These are phyloP conservation scores for Xanthorhoe designata DNA, from an alignment of 2,888 invertebrate genomes.

Conservation along the genomic window DNA sequence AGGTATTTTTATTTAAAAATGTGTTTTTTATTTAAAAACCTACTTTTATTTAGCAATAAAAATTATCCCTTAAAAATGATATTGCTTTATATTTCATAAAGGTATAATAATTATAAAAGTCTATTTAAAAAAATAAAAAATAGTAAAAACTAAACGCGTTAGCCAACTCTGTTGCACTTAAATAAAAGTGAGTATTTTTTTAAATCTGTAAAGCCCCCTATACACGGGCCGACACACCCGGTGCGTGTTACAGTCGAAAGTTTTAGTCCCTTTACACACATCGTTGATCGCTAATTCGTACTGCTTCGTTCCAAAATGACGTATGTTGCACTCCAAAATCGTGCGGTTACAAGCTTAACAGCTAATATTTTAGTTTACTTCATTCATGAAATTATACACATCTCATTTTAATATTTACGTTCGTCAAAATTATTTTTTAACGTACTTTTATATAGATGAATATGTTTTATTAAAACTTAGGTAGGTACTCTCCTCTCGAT, in stretches of 20 bases:
- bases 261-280: slow-evolving; percentile 80
- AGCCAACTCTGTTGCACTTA: slow-evolving; percentile 38
- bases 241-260: slow-evolving; percentile 70
- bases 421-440: no score
- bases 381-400: no score
- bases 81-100: no score
- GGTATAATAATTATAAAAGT: no score
- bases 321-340: slow-evolving; percentile 51
- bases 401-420: no score
- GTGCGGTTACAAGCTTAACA: not conserved
- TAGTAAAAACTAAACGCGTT: slow-evolving; percentile 8
- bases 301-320: slow-evolving; percentile 58
- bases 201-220: slow-evolving; percentile 67
- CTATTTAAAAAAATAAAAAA: not conserved
- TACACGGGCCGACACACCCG: slow-evolving; percentile 53
- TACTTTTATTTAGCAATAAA: no score
- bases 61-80: no score
- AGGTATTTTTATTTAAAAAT: no score
- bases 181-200: slow-evolving; percentile 58
- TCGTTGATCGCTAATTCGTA: slow-evolving; percentile 76
- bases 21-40: no score
- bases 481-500: no score
- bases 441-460: no score
- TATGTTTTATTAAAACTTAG: no score
- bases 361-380: not conserved